Conservation (phyloP, 2,113 vertebrate genomes). For the Benitochromis conjunctus region DNA sequence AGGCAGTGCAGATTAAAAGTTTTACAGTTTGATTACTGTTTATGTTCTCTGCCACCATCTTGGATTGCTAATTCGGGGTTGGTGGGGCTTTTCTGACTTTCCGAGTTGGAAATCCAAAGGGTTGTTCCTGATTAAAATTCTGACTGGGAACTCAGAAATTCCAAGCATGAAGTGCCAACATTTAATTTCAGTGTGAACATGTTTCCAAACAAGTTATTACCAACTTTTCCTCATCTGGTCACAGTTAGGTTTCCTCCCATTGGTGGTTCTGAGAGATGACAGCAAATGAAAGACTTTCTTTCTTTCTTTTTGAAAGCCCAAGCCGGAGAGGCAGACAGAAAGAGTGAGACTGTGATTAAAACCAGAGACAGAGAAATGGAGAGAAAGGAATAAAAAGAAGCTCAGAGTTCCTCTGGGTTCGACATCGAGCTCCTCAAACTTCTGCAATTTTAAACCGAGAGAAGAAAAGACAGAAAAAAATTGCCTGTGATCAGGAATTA, state of each 20-base stretch:
- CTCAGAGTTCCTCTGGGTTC: constrained; percentile 19
- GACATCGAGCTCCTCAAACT: not conserved
- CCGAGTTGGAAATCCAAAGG: no score
- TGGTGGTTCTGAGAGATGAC: not conserved
- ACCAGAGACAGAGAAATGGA: not conserved
- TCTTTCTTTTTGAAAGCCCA: not conserved
- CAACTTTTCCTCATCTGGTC: not conserved
- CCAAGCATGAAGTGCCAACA: not conserved
- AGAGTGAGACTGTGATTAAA: not conserved
- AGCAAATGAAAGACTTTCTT: not conserved
- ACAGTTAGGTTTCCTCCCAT: not conserved
- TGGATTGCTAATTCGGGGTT: no score
- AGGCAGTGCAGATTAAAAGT: no score
- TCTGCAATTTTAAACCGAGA: not conserved
- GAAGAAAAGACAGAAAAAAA: not conserved
- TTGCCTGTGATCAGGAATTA: not conserved
- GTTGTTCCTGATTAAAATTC: not conserved
- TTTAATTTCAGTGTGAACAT: not conserved
- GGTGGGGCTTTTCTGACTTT: no score
- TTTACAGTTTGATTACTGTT: no score
- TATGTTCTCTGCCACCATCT: no score
- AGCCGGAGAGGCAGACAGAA: not conserved
- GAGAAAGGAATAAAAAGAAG: not conserved
- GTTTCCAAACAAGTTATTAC: not conserved
- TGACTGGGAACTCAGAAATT: not conserved